Conservation (phyloP, 2,113 vertebrate species). For the Crotophaga sulcirostris region DNA sequence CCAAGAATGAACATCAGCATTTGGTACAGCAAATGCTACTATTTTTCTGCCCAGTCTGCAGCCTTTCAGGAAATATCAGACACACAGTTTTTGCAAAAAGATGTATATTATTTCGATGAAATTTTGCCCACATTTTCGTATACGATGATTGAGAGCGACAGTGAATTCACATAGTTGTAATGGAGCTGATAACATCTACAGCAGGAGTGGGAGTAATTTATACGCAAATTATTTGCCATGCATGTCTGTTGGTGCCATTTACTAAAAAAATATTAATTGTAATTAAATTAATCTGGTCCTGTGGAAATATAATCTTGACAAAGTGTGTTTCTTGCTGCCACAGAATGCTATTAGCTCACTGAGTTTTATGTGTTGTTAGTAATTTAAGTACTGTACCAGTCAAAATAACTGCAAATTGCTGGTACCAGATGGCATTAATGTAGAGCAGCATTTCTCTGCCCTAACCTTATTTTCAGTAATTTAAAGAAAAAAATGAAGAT, state of each 20-base stretch:
- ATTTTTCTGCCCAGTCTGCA: not conserved
- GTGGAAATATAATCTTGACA: slow-evolving; percentile 56
- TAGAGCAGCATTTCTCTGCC: not conserved
- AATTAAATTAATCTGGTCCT: slow-evolving; percentile 42
- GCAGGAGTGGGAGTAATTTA: slow-evolving; percentile 33
- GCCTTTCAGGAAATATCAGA: not conserved
- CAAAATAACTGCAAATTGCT: slow-evolving; percentile 57
- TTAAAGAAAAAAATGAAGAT: not conserved
- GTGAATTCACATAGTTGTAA: not conserved
- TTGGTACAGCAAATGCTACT: slow-evolving; percentile 12
- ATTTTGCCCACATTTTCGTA: not conserved
- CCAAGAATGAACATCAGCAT: not conserved
- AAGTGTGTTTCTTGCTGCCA: slow-evolving; percentile 11
- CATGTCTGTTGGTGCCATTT: not conserved
- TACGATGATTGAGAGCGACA: not conserved
- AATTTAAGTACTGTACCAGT: slow-evolving; percentile 46
- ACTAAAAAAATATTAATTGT: slow-evolving; percentile 40
- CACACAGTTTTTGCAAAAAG: slow-evolving; percentile 14
- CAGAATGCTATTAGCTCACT: slow-evolving; percentile 11
- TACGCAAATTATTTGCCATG: slow-evolving; percentile 4
- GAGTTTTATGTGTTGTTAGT: slow-evolving; percentile 48
- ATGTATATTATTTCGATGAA: not conserved
- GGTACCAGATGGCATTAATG: slow-evolving; percentile 6
- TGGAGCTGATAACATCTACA: slow-evolving; percentile 12
- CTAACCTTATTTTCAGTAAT: slow-evolving; percentile 22